Conservation (phyloP, 2,888 invertebrate genomes). For the Xestia c-nigrum region DNA sequence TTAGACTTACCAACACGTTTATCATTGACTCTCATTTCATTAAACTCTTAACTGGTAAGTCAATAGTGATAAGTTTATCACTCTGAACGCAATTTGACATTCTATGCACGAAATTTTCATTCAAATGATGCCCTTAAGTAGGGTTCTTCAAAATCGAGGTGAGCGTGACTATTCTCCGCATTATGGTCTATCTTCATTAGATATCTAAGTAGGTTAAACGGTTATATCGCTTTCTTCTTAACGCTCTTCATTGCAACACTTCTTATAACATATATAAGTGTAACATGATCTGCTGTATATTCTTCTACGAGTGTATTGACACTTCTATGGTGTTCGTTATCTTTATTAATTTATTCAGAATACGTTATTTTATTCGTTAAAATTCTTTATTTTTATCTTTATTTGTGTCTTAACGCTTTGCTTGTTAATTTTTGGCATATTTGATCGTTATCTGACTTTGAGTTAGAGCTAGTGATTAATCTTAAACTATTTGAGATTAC, state of each 20-base stretch:
- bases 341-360: conserved; percentile 37
- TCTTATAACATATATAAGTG: conserved; percentile 16
- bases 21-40: not conserved
- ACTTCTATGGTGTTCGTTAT: conserved; percentile 20
- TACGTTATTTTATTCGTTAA: conserved; percentile 27
- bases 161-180: conserved; percentile 42
- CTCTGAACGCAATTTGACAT: not conserved
- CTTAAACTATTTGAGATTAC: not conserved
- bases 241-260: conserved; percentile 26
- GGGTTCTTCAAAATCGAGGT: conserved; percentile 11
- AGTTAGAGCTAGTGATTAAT: conserved; percentile 2
- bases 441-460: conserved; percentile 11
- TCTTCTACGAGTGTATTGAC: conserved; percentile 6
- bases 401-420: not conserved
- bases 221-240: conserved; percentile 26
- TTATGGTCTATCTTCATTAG: conserved; percentile 49
- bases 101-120: conserved; percentile 25
- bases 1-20: not conserved
- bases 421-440: conserved; percentile 6
- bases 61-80: conserved; percentile 6
- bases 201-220: conserved; percentile 43
- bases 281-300: conserved; percentile 23
- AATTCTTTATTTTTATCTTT: conserved; percentile 12
- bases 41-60: not conserved
- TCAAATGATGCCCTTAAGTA: conserved; percentile 37